A percentile compares a stretch with the other conserved stretches of the same genome.
phyloP scores from a whole-genome alignment of 2,888 invertebrate genomes.

The Agriopis leucophaearia region DNA sequence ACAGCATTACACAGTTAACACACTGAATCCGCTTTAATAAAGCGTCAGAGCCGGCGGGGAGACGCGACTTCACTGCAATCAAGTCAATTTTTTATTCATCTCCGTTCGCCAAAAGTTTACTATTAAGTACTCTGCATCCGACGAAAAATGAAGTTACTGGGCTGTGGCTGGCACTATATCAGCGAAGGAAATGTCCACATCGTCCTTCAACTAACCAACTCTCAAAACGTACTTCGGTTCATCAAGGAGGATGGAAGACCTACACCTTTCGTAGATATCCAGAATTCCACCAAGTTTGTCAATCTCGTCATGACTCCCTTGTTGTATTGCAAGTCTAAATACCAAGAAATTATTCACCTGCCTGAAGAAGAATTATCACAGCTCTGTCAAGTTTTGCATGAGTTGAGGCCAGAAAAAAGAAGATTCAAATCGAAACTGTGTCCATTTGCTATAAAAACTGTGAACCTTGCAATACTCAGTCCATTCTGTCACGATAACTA shows the following conservation, averaged over 20 bases:
- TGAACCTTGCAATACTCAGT: constrained; percentile 71
- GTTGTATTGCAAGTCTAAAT: constrained; percentile 51
- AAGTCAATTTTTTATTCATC: neutral
- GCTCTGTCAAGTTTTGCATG: constrained; percentile 61
- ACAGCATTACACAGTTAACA: constrained; percentile 3
- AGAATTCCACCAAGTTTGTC: constrained; percentile 65
- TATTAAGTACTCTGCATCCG: neutral
- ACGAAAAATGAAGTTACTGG: constrained; percentile 62
- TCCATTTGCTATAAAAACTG: constrained; percentile 76
- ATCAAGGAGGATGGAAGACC: constrained; percentile 66
- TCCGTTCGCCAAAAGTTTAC: constrained; percentile 2
- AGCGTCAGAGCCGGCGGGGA: neutral
- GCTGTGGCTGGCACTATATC: constrained; percentile 80
- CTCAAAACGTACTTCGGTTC: constrained; percentile 76
- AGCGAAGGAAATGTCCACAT: constrained; percentile 87
- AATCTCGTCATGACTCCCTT: constrained; percentile 74
- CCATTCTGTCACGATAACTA: constrained; percentile 65
- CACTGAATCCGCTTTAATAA: neutral
- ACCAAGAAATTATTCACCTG: constrained; percentile 70
- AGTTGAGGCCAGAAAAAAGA: constrained; percentile 71
- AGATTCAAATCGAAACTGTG: constrained; percentile 73
- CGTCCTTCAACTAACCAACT: constrained; percentile 79
- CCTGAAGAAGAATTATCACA: constrained; percentile 61
- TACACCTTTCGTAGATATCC: constrained; percentile 44
- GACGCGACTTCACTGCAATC: neutral